Evolutionary conservation across 2,113 vertebrate species (phyloP).

Genomic region (Bungarus multicinctus): DNA sequence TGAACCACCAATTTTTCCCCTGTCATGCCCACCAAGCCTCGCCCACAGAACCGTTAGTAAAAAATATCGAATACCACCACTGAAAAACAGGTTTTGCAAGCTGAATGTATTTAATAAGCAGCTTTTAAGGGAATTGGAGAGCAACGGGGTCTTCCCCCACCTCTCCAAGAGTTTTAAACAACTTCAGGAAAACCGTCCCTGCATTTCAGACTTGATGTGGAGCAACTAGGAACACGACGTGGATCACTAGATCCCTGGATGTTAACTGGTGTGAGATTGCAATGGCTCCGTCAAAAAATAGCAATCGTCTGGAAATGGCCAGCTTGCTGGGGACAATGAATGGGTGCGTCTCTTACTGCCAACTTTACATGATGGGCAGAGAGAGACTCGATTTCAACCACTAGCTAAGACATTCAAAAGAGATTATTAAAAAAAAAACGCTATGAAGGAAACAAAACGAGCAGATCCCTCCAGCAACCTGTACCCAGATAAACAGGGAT

Average conservation of each 20-base stretch:
- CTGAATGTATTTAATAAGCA: background rate
- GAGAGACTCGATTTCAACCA: background rate
- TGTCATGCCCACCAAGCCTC: no score
- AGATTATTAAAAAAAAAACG: background rate
- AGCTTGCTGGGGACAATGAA: background rate
- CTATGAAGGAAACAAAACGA: background rate
- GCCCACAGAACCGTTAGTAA: no score
- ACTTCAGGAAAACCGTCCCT: background rate
- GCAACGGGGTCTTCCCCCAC: background rate
- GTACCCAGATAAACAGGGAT: background rate
- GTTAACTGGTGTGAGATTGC: background rate
- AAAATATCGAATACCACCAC: no score
- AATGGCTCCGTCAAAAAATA: background rate
- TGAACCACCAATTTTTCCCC: no score
- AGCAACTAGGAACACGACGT: background rate
- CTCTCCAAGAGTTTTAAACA: background rate
- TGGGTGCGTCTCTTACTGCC: background rate
- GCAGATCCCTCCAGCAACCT: background rate
- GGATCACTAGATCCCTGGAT: background rate
- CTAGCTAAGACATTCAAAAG: background rate
- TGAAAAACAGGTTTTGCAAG: background rate
- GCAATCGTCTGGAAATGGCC: background rate
- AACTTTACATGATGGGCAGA: background rate
- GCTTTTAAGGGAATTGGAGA: background rate
- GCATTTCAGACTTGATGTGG: background rate